phyloP scores from a whole-genome alignment of 2,113 vertebrate species.

The Gasterosteus aculeatus region DNA sequence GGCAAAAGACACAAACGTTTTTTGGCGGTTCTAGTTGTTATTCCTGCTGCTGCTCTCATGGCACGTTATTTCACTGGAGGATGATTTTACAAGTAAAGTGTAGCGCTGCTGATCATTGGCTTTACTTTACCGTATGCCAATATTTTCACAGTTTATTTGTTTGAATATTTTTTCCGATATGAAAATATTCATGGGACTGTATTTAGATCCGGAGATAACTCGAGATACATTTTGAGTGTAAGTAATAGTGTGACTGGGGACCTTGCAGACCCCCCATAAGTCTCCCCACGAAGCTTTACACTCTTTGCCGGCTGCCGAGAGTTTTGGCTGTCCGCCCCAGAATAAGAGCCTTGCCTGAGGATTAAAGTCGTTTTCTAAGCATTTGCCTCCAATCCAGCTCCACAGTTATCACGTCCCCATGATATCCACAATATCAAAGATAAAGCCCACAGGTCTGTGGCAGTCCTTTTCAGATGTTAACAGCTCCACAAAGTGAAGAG shows the following conservation, averaged over 20 bases:
- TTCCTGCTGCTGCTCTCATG: background rate
- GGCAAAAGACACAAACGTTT: conserved; percentile 8
- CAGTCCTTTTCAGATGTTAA: conserved; percentile 48
- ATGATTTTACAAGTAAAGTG: conserved; percentile 5
- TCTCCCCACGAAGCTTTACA: background rate
- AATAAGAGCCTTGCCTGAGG: conserved; percentile 41
- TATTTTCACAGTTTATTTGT: background rate
- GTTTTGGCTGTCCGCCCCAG: conserved; percentile 33
- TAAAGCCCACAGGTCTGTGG: background rate
- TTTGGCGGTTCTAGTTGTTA: conserved; percentile 7
- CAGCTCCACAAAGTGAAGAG: conserved; percentile 13
- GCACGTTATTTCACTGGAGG: background rate
- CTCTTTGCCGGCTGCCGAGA: conserved; percentile 21
- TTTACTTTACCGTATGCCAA: background rate
- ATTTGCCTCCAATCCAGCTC: conserved; percentile 46
- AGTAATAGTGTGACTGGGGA: background rate
- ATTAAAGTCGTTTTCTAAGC: conserved; percentile 57
- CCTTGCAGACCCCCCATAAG: conserved; percentile 4
- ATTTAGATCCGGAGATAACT: background rate
- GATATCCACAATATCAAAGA: conserved; percentile 65
- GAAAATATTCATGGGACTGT: background rate
- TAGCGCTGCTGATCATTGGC: background rate
- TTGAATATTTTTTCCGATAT: background rate
- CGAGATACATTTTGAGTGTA: background rate
- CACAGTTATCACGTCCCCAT: conserved; percentile 47